Conservation (phyloP, 2,113 vertebrate species). For the Saguinus midas region DNA sequence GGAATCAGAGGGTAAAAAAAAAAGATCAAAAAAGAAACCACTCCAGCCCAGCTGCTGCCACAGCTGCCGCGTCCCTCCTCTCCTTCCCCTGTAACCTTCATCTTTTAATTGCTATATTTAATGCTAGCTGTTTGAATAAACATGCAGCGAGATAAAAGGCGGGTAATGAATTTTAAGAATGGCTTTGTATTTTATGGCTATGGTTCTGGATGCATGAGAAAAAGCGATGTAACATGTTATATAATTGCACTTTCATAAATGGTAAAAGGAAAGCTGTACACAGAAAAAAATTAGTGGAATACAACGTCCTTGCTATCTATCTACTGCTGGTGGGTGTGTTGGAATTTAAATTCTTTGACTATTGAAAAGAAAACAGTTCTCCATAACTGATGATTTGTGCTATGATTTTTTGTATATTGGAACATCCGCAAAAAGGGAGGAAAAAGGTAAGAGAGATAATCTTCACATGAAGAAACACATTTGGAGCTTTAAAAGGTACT, state of each 20-base stretch:
- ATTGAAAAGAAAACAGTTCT: background rate
- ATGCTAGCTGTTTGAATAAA: background rate
- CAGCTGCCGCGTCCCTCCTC: background rate
- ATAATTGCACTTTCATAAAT: background rate
- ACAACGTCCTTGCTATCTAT: background rate
- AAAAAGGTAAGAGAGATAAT: background rate
- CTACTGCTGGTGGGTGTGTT: background rate
- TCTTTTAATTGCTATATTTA: background rate
- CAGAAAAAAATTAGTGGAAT: background rate
- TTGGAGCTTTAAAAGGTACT: background rate
- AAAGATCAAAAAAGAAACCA: background rate
- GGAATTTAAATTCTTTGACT: background rate
- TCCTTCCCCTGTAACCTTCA: background rate
- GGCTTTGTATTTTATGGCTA: background rate
- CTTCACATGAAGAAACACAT: background rate
- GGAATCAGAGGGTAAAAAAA: background rate
- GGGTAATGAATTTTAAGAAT: background rate
- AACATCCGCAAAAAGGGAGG: background rate
- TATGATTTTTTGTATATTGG: background rate
- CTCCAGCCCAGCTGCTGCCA: background rate
- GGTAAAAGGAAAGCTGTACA: background rate
- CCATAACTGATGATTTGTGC: background rate
- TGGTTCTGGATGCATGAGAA: background rate
- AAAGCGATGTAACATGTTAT: background rate
- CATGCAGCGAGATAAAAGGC: background rate